phyloP scores from a whole-genome alignment of 2,888 invertebrate genomes.

The Chrysina gloriosa region DNA sequence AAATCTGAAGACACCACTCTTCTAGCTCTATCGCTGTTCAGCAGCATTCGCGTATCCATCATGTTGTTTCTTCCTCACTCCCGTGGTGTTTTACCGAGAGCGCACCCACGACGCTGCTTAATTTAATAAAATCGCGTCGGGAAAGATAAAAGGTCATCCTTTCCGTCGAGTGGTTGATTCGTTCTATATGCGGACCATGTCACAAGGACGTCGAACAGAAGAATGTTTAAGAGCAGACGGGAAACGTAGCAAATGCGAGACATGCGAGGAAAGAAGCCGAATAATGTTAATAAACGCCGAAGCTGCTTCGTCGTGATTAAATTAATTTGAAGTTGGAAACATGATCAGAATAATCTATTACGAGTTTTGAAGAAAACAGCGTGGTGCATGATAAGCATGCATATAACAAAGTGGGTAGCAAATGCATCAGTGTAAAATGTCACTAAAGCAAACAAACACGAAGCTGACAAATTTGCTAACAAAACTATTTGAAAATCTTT shows the following conservation, averaged over 20 bases:
- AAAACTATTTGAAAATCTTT: too few species aligned
- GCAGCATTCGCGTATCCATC: not conserved
- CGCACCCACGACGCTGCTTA: conserved; percentile 19
- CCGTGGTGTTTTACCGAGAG: not conserved
- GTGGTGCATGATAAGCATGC: not conserved
- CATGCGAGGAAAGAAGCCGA: not conserved
- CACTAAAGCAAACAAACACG: too few species aligned
- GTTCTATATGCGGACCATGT: conserved; percentile 30
- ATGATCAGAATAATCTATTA: not conserved
- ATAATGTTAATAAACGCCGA: conserved; percentile 23
- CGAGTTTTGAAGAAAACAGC: not conserved
- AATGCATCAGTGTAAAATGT: too few species aligned
- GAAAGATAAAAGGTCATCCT: conserved; percentile 33
- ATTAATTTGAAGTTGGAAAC: conserved; percentile 18
- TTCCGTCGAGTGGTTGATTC: conserved; percentile 27
- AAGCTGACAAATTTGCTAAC: too few species aligned
- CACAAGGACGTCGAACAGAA: conserved; percentile 8
- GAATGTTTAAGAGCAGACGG: conserved; percentile 6
- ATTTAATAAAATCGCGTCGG: conserved; percentile 33
- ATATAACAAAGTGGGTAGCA: not conserved
- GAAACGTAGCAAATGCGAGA: conserved; percentile 9
- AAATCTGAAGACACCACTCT: not conserved
- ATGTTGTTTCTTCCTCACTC: not conserved
- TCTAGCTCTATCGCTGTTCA: not conserved
- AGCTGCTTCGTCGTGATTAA: conserved; percentile 23